phyloP scores from a whole-genome alignment of 2,113 vertebrate species.

The Ciconia stormi region DNA sequence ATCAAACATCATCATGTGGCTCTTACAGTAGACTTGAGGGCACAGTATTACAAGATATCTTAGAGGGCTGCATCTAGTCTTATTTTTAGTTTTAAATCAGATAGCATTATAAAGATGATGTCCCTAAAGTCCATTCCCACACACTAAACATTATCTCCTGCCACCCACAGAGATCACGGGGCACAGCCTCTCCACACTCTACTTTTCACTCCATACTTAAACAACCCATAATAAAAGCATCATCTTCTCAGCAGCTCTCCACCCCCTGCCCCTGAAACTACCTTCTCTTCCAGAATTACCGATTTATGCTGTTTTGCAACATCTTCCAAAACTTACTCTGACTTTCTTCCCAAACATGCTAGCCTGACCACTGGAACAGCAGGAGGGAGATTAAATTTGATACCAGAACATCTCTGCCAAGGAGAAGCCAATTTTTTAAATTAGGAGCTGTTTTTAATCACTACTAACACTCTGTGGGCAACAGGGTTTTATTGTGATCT shows the following conservation, averaged over 20 bases:
- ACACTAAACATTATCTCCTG: constrained; percentile 21
- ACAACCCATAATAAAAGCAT: neutral
- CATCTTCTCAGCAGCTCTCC: neutral
- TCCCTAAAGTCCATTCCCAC: constrained; percentile 39
- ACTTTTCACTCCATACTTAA: neutral
- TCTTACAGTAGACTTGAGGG: neutral
- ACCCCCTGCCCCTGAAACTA: neutral
- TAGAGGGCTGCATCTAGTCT: neutral
- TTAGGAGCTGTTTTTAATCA: constrained; percentile 14
- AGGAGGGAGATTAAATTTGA: neutral
- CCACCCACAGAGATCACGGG: neutral
- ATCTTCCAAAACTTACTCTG: neutral
- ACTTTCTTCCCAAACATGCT: constrained; percentile 22
- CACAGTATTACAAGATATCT: neutral
- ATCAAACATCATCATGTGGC: neutral
- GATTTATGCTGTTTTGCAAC: neutral
- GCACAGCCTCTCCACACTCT: neutral
- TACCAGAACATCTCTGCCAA: neutral
- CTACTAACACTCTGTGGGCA: neutral
- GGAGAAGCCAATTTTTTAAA: neutral
- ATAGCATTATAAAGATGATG: neutral
- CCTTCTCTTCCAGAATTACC: neutral
- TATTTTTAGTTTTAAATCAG: constrained; percentile 57
- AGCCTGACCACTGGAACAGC: constrained; percentile 10
- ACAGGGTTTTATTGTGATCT: neutral